Base-by-base conservation (phyloP, 2,888 invertebrate species). In the Microdon myrmicae region DNA sequence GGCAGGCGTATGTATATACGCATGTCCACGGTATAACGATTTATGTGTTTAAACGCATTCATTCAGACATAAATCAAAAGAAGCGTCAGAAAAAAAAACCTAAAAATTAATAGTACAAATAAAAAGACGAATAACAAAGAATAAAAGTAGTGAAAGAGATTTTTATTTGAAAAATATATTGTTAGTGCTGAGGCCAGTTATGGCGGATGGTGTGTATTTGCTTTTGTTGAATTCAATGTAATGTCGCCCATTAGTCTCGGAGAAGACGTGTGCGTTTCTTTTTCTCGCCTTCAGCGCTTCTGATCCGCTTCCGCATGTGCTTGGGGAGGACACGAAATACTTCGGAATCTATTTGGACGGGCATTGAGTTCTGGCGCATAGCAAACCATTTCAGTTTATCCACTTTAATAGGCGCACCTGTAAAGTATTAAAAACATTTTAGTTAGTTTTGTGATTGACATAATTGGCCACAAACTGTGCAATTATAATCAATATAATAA, bases 281-380 rank as follows among this genome's bases (percentile, higher is more conserved):
- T 8, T 68, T 70, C 3, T 53, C 68, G 16, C 58, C 59, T 29
- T 75, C 77, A 16, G 79, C 79, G 39, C 79, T 79, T 60, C 71
- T 73, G 1, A 77, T 72, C 10, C 78, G 74, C 53, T 75, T 79
- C 31, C 74, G 69, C 70, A 75, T 71, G 23, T 79, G 77, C 38
- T 79, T 79, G 4, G 79, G 79, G 3, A 79, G 68, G 25, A 78
- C 71, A 31, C 79, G 71, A 28, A 79, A 74, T 10, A 79, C 69
- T 61, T 79, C 76, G 20, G 74, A 75, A 44, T 79, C 79, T 20
- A 79, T 79, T 73, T 79, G 79, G 1, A 79, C 79, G 2, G 79
- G 79, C 79, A 79, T 79, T 7, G 79, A 78, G 25, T 77, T 74
- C 56, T 79, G 79, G 32, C 79, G 70, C 39, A 71, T 56, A 9